Conservation (phyloP, 2,888 invertebrate genomes). For the Willowsia nigromaculata region DNA sequence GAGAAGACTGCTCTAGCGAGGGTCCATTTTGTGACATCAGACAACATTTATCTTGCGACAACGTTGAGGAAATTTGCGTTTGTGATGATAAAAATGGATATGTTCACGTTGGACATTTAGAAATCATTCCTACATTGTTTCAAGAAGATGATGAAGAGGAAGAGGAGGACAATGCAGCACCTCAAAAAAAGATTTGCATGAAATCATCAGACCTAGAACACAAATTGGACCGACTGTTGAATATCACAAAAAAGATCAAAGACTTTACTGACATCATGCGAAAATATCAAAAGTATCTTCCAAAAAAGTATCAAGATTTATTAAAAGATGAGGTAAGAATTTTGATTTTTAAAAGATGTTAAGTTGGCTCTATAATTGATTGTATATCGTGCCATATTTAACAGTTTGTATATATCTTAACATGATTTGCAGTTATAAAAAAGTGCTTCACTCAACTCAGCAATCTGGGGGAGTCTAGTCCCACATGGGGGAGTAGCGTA, state of each 20-base stretch:
- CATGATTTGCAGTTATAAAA: too few relatives aligned
- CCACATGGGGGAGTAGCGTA: too few relatives aligned
- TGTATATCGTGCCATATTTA: too few relatives aligned
- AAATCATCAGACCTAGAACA: slow-evolving; percentile 39
- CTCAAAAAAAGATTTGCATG: slow-evolving; percentile 38
- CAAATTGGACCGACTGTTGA: slow-evolving; percentile 20
- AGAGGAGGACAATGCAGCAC: not conserved
- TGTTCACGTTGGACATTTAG: slow-evolving; percentile 32
- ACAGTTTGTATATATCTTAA: too few relatives aligned
- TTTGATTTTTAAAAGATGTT: not conserved
- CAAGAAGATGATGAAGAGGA: not conserved
- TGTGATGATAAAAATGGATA: slow-evolving; percentile 35
- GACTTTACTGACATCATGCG: slow-evolving; percentile 31
- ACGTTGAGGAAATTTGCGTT: slow-evolving; percentile 32
- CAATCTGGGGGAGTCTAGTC: too few relatives aligned
- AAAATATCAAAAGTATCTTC: slow-evolving; percentile 49
- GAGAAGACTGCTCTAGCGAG: slow-evolving; percentile 51
- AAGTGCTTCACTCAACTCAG: too few relatives aligned
- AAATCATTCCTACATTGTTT: not conserved
- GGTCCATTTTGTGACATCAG: slow-evolving; percentile 50
- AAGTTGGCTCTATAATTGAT: too few relatives aligned
- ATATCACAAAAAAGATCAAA: slow-evolving; percentile 49
- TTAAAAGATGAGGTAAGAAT: slow-evolving; percentile 42
- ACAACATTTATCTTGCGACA: slow-evolving; percentile 37
- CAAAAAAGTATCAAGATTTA: slow-evolving; percentile 50